Percentiles rank a stretch among this genome's conserved stretches.
Evolutionary conservation across 2,888 invertebrate species (phyloP).

Genomic region (Hedychridium roseum): DNA sequence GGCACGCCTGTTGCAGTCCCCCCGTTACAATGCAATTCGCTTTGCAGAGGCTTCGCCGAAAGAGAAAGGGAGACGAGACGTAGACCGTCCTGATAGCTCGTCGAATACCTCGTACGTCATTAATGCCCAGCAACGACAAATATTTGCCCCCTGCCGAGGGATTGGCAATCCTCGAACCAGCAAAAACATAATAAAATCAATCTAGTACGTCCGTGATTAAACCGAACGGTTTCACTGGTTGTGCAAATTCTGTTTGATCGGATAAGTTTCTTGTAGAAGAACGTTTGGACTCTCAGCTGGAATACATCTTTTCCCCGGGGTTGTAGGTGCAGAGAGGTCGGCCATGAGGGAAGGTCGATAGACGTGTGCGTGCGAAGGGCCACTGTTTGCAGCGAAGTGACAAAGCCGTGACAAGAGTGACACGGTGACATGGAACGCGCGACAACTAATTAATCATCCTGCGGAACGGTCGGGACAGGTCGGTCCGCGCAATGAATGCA

Average conservation of each 20-base stretch:
- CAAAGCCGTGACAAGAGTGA: constrained; percentile 63
- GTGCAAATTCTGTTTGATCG: too few relatives aligned
- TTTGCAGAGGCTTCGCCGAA: constrained; percentile 33
- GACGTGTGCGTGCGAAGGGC: constrained; percentile 2
- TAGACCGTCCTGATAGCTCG: too few relatives aligned
- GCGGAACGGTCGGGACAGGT: constrained; percentile 22
- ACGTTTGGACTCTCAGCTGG: neutral
- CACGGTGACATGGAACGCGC: constrained; percentile 60
- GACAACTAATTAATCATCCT: constrained; percentile 64
- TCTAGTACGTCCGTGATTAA: too few relatives aligned
- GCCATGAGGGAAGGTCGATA: constrained; percentile 8
- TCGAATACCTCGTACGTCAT: too few relatives aligned
- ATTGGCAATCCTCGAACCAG: too few relatives aligned
- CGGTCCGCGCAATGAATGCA: constrained; percentile 50
- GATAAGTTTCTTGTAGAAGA: too few relatives aligned
- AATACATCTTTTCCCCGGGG: too few relatives aligned
- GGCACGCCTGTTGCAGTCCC: constrained; percentile 64
- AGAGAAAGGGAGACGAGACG: too few relatives aligned
- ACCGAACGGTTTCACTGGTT: too few relatives aligned
- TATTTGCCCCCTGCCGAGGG: too few relatives aligned
- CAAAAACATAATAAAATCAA: too few relatives aligned
- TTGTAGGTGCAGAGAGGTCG: neutral
- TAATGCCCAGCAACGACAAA: too few relatives aligned
- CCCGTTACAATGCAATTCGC: constrained; percentile 64
- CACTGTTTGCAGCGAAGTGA: constrained; percentile 60